Evolutionary conservation across 2,113 vertebrate species (phyloP), one percentile per base, ranked within the genome.

Genomic region (Sinocyclocheilus rhinocerous): DNA sequence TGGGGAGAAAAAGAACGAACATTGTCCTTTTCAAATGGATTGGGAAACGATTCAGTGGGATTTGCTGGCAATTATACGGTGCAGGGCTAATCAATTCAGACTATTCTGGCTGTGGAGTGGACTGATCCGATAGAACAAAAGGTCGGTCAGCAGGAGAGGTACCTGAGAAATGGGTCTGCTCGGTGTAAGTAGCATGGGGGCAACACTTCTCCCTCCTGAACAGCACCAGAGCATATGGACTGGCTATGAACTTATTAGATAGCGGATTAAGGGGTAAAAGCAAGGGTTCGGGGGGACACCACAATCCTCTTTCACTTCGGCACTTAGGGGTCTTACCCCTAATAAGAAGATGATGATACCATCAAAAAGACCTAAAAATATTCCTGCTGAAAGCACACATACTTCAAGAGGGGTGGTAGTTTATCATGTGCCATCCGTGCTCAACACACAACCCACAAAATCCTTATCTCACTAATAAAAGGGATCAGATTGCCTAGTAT

Each of bases 201-300:
- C 92, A 93, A 93, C 93, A 92, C 92, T 92, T 93, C 94, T 93
- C 94, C 95, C 93, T 95, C 92, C 91, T 94, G 93, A 96, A 96
- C 95, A 93, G 95, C 94, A 95, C 94, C 81, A 93, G 94, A 80
- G 96, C 96, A 97, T 97, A 97, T 97, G 97, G 97, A 97, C 96
- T 95, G 95, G 95, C 96, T 97, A 96, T 97, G 97, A 97, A 97
- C 94, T 97, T 97, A 97, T 97, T 97, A 97, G 96, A 94, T 95
- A 93, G 92, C 45, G 94, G 97, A 98, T 97, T 97, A 98, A 97
- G 95, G 95, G 95, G 96, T 70, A 96, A 96, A 93, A 94, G 92
- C 94, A 85, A 90, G 86, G 90, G 92, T 92, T 92, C 91, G 90
- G 92, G 93, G 94, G 93, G 92, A 92, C 90, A 94, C 92, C 91